phyloP scores from a whole-genome alignment of 2,113 vertebrate genomes.

The Ailuropoda melanoleuca region DNA sequence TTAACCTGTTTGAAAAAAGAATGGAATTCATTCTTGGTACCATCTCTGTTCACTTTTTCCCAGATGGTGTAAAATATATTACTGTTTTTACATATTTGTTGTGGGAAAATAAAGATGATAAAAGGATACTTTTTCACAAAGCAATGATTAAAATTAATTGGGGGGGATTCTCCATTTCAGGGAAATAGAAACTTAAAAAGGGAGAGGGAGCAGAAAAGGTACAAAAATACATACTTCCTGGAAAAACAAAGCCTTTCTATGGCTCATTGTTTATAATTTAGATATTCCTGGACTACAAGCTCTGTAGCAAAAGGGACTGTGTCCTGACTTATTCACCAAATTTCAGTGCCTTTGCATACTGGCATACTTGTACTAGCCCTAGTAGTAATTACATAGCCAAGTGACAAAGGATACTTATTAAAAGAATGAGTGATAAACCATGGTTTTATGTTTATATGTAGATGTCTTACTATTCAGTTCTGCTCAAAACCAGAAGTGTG shows the following conservation, averaged over 20 bases:
- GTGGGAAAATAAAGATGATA: conserved; percentile 40
- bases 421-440: background rate
- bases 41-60: background rate
- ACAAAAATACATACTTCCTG: background rate
- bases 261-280: background rate
- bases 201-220: background rate
- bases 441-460: background rate
- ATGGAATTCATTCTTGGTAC: background rate
- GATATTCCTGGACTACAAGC: background rate
- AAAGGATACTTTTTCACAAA: background rate
- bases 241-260: background rate
- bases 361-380: background rate
- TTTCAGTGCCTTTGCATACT: background rate
- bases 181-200: background rate
- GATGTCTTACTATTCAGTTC: background rate
- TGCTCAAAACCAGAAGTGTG: background rate
- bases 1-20: background rate
- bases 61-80: background rate
- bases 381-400: background rate
- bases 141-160: background rate
- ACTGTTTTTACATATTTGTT: background rate
- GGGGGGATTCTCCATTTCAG: background rate
- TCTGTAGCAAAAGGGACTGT: background rate
- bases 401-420: background rate
- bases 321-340: background rate